These are phyloP conservation scores for Cebus imitator DNA, from an alignment of 2,113 vertebrate genomes.

Conservation along the genomic window DNA sequence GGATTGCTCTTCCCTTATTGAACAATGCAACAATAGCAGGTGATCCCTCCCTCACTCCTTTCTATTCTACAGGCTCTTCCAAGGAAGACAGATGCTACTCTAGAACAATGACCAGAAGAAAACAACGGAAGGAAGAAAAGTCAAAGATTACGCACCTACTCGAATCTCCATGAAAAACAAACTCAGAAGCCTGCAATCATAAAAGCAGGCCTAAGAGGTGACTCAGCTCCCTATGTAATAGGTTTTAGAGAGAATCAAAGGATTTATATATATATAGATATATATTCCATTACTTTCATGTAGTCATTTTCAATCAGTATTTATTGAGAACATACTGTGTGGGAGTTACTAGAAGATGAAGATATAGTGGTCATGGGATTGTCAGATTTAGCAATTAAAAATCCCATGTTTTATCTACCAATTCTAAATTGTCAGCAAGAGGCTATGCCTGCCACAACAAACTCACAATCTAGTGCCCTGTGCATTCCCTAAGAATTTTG, in stretches of 20 bases:
- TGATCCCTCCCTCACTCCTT: neutral
- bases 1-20: neutral
- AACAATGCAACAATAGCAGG: neutral
- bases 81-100: conserved; percentile 6
- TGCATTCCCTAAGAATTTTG: neutral
- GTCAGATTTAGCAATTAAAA: conserved; percentile 7
- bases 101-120: neutral
- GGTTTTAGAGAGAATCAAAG: neutral
- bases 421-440: conserved; percentile 15
- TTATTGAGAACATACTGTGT: neutral
- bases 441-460: neutral
- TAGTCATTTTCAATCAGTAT: neutral
- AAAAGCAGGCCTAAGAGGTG: neutral
- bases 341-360: neutral
- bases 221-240: neutral
- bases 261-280: neutral
- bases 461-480: neutral
- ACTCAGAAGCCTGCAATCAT: neutral
- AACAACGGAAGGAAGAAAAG: neutral
- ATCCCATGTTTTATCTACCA: neutral
- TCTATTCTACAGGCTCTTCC: neutral
- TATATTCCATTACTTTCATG: neutral
- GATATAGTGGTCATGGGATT: neutral
- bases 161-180: neutral
- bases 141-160: neutral